Conservation (phyloP, 2,888 invertebrate species). For the Trichopria drosophilae region DNA sequence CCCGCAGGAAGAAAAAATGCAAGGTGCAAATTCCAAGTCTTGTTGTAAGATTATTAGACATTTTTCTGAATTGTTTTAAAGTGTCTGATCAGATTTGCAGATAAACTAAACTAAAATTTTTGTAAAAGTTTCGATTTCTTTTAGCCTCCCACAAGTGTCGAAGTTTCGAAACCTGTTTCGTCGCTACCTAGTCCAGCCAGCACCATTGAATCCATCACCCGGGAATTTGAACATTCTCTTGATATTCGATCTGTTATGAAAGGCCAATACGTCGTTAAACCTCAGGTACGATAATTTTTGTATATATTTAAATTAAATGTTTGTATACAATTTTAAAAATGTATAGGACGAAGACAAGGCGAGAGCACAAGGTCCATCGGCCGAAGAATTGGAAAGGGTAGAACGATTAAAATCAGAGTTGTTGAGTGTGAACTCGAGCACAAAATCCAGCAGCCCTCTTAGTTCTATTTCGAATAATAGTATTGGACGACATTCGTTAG, state of each 20-base stretch:
- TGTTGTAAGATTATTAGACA: constrained; percentile 55
- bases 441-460: constrained; percentile 52
- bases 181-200: constrained; percentile 76
- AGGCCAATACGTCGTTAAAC: constrained; percentile 67
- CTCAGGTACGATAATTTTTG: constrained; percentile 58
- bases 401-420: constrained; percentile 62
- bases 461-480: constrained; percentile 55
- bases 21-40: constrained; percentile 55
- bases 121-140: constrained; percentile 15
- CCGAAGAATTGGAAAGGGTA: constrained; percentile 65
- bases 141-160: constrained; percentile 57
- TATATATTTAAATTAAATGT: neutral
- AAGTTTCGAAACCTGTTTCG: constrained; percentile 58
- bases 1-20: constrained; percentile 76
- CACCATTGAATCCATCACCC: constrained; percentile 76
- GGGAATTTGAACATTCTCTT: constrained; percentile 83
- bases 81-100: neutral
- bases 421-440: constrained; percentile 56
- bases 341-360: constrained; percentile 69
- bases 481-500: constrained; percentile 57
- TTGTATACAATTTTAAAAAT: neutral
- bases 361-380: constrained; percentile 67
- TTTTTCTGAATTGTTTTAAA: constrained; percentile 3
- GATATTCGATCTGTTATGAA: constrained; percentile 67
- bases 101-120: constrained; percentile 3